These are phyloP conservation scores for Salvelinus sp. DNA, from an alignment of 2,113 vertebrate genomes.

Conservation along the genomic window DNA sequence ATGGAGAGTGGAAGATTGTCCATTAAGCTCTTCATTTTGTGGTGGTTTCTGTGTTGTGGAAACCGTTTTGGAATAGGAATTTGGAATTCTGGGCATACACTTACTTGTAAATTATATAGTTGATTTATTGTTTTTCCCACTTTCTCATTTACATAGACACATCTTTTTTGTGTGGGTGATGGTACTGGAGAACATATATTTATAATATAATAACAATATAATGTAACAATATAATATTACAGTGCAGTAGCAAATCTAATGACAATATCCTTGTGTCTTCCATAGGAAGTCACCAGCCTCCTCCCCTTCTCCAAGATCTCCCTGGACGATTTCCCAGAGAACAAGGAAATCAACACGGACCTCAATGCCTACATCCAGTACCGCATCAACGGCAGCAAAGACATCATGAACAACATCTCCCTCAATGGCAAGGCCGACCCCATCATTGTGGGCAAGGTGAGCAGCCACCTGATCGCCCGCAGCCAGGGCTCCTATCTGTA, in stretches of 20 bases:
- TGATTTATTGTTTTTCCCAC: not conserved
- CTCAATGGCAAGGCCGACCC: conserved; percentile 92
- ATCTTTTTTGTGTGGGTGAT: not conserved
- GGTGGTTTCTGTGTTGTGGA: not conserved
- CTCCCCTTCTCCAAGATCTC: conserved; percentile 86
- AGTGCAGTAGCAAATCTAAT: not conserved
- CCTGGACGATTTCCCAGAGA: conserved; percentile 86
- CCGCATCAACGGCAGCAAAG: conserved; percentile 85
- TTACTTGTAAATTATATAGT: not conserved
- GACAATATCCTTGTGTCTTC: conserved; percentile 16
- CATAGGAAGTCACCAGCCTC: conserved; percentile 83
- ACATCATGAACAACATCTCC: conserved; percentile 93
- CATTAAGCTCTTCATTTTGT: not conserved
- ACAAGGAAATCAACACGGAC: conserved; percentile 87
- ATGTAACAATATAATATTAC: not conserved
- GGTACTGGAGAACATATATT: not conserved
- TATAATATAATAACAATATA: too few species aligned
- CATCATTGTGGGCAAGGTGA: conserved; percentile 85
- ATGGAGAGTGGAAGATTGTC: conserved; percentile 19
- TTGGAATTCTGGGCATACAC: not conserved
- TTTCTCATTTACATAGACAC: not conserved
- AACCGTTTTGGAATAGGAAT: conserved; percentile 8
- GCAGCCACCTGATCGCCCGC: conserved; percentile 89
- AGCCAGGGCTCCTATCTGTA: conserved; percentile 97
- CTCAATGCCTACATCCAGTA: conserved; percentile 92